These are phyloP conservation scores for Dinomys branickii DNA, from an alignment of 2,113 vertebrate genomes.

Conservation along the genomic window DNA sequence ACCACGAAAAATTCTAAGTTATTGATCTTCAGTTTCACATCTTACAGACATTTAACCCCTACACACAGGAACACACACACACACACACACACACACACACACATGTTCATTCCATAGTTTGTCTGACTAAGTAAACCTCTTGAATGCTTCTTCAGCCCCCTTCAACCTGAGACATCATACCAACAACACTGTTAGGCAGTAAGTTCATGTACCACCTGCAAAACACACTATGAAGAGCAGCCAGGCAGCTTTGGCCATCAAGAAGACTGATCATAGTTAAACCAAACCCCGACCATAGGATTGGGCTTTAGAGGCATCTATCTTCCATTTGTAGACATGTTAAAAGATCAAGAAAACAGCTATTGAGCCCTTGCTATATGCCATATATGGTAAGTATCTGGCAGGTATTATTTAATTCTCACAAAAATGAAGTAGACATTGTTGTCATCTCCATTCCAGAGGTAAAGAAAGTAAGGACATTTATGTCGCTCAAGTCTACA, in stretches of 20 bases:
- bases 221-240: background rate
- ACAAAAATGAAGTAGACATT: background rate
- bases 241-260: background rate
- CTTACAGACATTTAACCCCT: background rate
- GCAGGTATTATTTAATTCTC: background rate
- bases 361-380: background rate
- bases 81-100: background rate
- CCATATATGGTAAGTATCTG: background rate
- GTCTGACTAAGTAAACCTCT: background rate
- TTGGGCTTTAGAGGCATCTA: background rate
- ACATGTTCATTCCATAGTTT: background rate
- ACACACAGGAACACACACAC: too few relatives aligned
- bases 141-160: background rate
- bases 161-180: background rate
- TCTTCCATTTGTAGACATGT: background rate
- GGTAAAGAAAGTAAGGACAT: background rate
- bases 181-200: background rate
- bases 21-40: background rate
- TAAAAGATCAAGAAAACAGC: background rate
- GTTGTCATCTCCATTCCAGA: background rate
- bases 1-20: background rate
- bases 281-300: background rate
- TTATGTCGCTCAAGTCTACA: background rate
- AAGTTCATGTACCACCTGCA: background rate
- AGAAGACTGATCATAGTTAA: background rate